Evolutionary conservation across 2,797 vertebrate genomes (phyloP).

Genomic region (Rhabdomys pumilio): DNA sequence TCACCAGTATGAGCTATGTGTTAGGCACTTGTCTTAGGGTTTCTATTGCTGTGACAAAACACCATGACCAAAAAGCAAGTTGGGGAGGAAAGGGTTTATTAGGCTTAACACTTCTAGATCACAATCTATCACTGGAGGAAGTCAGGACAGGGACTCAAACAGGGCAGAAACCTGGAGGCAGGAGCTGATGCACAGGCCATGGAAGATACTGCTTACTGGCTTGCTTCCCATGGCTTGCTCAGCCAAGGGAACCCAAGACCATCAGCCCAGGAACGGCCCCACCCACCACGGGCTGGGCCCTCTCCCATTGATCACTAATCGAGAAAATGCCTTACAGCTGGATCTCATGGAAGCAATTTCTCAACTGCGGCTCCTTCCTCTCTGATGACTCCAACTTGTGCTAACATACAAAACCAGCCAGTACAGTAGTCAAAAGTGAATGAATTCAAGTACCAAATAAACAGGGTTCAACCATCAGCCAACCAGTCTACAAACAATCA

Average conservation of each 20-base stretch:
- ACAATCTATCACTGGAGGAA: not conserved
- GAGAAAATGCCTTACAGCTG: not conserved
- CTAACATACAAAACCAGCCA: not conserved
- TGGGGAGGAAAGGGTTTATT: not conserved
- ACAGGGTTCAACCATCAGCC: not conserved
- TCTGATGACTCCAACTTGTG: not conserved
- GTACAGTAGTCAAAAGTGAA: not conserved
- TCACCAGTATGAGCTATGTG: not conserved
- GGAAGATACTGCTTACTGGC: too few species aligned
- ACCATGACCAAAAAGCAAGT: not conserved
- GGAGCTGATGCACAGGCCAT: not conserved
- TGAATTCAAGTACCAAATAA: conserved; percentile 12
- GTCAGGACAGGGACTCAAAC: not conserved
- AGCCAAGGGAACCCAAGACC: too few species aligned
- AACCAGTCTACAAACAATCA: not conserved
- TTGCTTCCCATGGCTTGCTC: too few species aligned
- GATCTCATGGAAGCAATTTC: not conserved
- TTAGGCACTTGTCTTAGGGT: not conserved
- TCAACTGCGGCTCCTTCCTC: not conserved
- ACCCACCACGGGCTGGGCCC: not conserved
- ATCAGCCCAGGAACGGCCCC: too few species aligned
- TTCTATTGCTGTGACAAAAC: not conserved
- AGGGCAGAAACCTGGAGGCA: not conserved
- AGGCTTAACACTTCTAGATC: not conserved
- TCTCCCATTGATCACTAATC: not conserved